These are phyloP conservation scores for Sycobia sp. DNA, from an alignment of 1,140 invertebrate species.

Conservation along the genomic window DNA sequence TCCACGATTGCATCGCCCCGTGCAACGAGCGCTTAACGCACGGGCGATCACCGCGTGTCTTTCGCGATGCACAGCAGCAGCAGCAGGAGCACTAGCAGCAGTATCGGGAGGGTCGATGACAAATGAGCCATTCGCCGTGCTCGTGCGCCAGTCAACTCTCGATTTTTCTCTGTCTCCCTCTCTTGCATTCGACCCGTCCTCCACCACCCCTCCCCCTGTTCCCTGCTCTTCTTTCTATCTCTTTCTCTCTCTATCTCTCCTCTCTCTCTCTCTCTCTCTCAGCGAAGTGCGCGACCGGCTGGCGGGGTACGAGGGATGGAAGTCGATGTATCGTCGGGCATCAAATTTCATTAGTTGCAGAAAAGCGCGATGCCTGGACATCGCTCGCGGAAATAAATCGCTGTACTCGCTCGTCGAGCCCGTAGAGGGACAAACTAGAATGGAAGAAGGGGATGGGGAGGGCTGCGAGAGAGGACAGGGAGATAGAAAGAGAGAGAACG, in stretches of 20 bases:
- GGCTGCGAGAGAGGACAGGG: too few species aligned
- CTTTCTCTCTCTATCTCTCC: background rate
- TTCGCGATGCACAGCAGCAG: background rate
- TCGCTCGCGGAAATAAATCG: slow-evolving; percentile 34
- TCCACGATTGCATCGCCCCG: background rate
- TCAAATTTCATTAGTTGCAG: slow-evolving; percentile 44
- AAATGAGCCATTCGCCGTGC: slow-evolving; percentile 4
- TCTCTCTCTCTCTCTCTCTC: too few species aligned
- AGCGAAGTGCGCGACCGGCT: background rate
- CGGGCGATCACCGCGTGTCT: background rate
- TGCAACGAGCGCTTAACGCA: background rate
- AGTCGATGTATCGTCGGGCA: slow-evolving; percentile 35
- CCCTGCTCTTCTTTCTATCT: too few species aligned
- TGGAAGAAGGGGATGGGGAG: background rate
- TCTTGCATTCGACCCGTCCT: too few species aligned
- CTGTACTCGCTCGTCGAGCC: background rate
- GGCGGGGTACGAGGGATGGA: too few species aligned
- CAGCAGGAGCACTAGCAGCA: too few species aligned
- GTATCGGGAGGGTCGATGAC: too few species aligned
- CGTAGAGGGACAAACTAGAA: too few species aligned
- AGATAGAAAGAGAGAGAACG: background rate
- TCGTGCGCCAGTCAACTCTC: too few species aligned
- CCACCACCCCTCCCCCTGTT: too few species aligned
- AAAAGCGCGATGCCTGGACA: slow-evolving; percentile 25
- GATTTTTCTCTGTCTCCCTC: too few species aligned